A percentile compares a stretch with the other conserved stretches of the same genome.
These are phyloP conservation scores for Drosophila pseudotakahashii DNA, from an alignment of 2,888 invertebrate genomes.

Conservation along the genomic window DNA sequence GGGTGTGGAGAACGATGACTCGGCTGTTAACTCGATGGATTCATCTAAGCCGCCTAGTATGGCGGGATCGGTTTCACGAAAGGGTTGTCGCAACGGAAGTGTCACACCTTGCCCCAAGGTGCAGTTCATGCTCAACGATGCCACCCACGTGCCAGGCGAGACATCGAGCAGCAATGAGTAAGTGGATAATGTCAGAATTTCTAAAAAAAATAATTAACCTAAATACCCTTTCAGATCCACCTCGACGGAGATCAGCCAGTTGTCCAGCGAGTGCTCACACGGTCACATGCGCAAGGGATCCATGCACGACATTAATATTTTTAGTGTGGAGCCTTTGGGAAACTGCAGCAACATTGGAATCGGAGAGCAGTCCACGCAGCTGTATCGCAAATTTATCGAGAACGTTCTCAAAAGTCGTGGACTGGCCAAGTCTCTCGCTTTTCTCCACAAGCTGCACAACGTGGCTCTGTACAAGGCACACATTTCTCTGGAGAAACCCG, in stretches of 20 bases:
- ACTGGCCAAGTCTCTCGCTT: constrained; percentile 91
- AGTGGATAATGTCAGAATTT: constrained; percentile 19
- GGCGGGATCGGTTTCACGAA: constrained; percentile 39
- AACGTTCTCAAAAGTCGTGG: constrained; percentile 95
- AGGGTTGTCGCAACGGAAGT: constrained; percentile 59
- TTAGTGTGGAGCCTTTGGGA: constrained; percentile 85
- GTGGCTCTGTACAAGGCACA: constrained; percentile 89
- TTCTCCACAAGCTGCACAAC: constrained; percentile 90
- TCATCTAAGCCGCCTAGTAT: constrained; percentile 70
- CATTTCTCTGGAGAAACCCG: constrained; percentile 88
- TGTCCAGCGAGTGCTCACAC: constrained; percentile 71
- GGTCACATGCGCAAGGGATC: constrained; percentile 73
- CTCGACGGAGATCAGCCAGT: constrained; percentile 81
- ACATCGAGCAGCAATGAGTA: constrained; percentile 84
- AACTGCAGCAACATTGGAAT: constrained; percentile 85
- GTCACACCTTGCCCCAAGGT: constrained; percentile 78
- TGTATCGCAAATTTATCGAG: constrained; percentile 92
- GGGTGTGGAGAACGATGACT: constrained; percentile 83
- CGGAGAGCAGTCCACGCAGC: constrained; percentile 85
- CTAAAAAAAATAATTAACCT: not conserved
- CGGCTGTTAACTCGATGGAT: constrained; percentile 81
- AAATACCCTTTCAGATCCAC: constrained; percentile 68
- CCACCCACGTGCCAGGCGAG: constrained; percentile 81
- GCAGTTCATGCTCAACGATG: constrained; percentile 83
- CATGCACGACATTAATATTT: constrained; percentile 84